Evolutionary conservation across 2,888 invertebrate genomes (phyloP).

Genomic region (Caenorhabditis sulstoni): DNA sequence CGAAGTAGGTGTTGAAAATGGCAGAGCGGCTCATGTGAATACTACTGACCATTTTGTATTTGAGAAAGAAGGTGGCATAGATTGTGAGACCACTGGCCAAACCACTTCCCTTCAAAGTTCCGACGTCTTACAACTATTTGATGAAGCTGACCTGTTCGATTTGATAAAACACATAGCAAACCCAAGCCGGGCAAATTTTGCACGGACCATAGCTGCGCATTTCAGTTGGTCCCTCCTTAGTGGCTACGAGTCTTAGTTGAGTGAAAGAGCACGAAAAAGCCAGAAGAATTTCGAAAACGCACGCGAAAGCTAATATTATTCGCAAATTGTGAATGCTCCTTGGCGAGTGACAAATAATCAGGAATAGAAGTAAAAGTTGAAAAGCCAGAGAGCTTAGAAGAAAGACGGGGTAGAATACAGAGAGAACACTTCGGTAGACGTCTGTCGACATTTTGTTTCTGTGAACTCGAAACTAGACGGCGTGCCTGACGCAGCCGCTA

Average conservation of each 20-base stretch:
- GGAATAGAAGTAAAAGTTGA: neutral
- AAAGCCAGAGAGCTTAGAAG: neutral
- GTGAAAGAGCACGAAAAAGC: slow-evolving; percentile 12
- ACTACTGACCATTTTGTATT: slow-evolving; percentile 24
- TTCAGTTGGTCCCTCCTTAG: slow-evolving; percentile 1
- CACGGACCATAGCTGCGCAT: slow-evolving; percentile 19
- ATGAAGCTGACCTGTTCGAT: slow-evolving; percentile 5
- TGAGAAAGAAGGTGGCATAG: slow-evolving; percentile 18
- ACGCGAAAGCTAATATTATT: neutral
- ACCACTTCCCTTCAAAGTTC: slow-evolving; percentile 10
- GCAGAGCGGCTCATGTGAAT: neutral
- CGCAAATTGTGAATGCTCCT: slow-evolving; percentile 6
- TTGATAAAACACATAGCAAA: slow-evolving; percentile 17
- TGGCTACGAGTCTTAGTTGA: slow-evolving; percentile 9
- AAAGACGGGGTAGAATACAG: neutral
- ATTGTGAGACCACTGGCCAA: slow-evolving; percentile 14
- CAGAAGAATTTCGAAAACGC: slow-evolving; percentile 4
- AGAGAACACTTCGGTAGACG: slow-evolving; percentile 8
- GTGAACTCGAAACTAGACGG: too few relatives aligned
- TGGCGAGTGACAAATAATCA: slow-evolving; percentile 6
- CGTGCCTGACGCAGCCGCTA: neutral
- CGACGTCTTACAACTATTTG: too few relatives aligned
- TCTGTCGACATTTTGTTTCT: slow-evolving; percentile 1
- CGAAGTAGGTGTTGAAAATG: neutral
- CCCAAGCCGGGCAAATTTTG: neutral